A percentile compares a stretch with the other conserved stretches of the same genome.
These are phyloP conservation scores for Dipodomys ordii DNA, from an alignment of 2,113 vertebrate genomes.

Conservation along the genomic window DNA sequence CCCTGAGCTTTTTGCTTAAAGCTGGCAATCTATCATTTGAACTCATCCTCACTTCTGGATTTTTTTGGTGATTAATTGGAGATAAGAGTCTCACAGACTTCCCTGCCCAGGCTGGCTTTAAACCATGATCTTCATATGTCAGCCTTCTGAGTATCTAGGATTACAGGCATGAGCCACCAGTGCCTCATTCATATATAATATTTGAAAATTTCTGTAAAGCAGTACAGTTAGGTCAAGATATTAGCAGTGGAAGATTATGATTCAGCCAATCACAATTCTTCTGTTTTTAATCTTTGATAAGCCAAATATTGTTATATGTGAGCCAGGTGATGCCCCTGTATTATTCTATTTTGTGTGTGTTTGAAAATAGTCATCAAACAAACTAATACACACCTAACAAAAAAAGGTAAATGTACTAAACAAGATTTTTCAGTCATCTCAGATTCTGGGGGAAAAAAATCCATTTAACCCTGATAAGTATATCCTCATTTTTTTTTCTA, in stretches of 20 bases:
- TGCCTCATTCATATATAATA: background rate
- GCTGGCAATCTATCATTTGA: too few species aligned
- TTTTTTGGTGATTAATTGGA: too few species aligned
- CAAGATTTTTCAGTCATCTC: background rate
- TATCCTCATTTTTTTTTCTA: background rate
- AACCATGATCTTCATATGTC: too few species aligned
- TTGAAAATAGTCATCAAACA: background rate
- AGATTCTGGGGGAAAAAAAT: background rate
- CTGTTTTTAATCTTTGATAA: too few species aligned
- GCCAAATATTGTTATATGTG: background rate
- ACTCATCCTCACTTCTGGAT: too few species aligned
- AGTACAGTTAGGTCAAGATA: background rate
- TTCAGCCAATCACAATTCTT: too few species aligned
- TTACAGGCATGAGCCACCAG: background rate
- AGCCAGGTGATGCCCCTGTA: background rate
- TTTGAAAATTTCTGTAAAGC: constrained; percentile 35
- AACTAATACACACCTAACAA: background rate
- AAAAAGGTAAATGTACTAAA: background rate
- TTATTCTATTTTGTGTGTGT: background rate
- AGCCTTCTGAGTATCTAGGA: too few species aligned
- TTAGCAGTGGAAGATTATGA: background rate
- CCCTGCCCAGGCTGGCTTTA: too few species aligned
- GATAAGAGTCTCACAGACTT: too few species aligned
- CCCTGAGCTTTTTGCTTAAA: too few species aligned
- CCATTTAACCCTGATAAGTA: background rate